phyloP scores from a whole-genome alignment of 2,113 vertebrate genomes.

The Ammodytes marinus region DNA sequence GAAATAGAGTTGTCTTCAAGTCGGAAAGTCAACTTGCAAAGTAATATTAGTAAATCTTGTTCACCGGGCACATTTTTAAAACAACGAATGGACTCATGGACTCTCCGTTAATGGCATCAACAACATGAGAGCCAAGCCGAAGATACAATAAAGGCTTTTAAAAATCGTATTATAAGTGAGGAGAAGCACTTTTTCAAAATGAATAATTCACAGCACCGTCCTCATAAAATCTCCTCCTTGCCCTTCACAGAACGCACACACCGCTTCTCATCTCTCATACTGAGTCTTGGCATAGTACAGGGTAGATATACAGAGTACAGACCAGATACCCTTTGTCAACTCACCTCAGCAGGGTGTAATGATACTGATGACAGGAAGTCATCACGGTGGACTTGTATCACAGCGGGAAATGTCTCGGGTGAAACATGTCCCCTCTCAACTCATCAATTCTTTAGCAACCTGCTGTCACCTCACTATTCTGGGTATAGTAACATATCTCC shows the following conservation, averaged over 20 bases:
- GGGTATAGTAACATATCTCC: conserved; percentile 44
- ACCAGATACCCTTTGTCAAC: conserved; percentile 70
- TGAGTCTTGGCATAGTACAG: conserved; percentile 35
- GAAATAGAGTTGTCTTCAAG: not conserved
- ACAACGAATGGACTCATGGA: conserved; percentile 25
- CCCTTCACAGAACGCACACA: conserved; percentile 50
- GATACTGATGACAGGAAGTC: conserved; percentile 85
- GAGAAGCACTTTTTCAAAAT: conserved; percentile 47
- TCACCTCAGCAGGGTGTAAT: conserved; percentile 76
- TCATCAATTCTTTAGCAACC: conserved; percentile 83
- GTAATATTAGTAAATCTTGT: conserved; percentile 1
- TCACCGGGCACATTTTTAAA: conserved; percentile 14
- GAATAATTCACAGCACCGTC: conserved; percentile 61
- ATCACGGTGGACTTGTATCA: conserved; percentile 77
- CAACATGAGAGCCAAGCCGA: conserved; percentile 21
- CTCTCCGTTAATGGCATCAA: conserved; percentile 26
- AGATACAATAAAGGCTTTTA: conserved; percentile 43
- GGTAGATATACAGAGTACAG: conserved; percentile 28
- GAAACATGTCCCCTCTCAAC: conserved; percentile 78
- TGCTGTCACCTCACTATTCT: conserved; percentile 71
- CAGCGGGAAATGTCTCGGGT: conserved; percentile 77
- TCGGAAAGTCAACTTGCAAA: not conserved
- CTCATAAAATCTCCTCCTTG: conserved; percentile 47
- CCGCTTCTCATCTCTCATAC: conserved; percentile 16
- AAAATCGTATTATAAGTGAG: conserved; percentile 38